Base-by-base conservation (phyloP, 2,888 invertebrate species). In the Drosophila acutilabella region DNA sequence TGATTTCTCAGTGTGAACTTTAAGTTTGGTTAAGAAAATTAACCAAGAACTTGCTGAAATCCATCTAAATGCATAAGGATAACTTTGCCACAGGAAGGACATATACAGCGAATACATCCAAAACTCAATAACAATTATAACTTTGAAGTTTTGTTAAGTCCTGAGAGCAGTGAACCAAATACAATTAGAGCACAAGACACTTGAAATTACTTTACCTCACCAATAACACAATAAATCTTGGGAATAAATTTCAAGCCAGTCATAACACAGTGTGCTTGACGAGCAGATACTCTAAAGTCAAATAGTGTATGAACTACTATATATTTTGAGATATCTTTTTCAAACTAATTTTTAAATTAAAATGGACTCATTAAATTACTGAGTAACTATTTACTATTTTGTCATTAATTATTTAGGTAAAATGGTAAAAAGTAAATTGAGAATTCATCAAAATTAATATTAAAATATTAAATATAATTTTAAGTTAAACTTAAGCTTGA, bases 11-110 rank as follows among this genome's bases (percentile, higher is more conserved):
- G 54, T 48, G 56, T 47, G 14, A 74, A 74, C 47, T 60, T 41
- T 18, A 74, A 74, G 47, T 60, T 41, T n/a, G 36, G 10, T 18
- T 33, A 47, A 58, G 54, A 38, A 64, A 42, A 57, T 64, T 48
- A 53, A 41, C 10, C 13, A 23, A 56, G 16, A 41, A 16, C 36
- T 23, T 23, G 13, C 10, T 18, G 23, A 60, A 61, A 45, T 66
- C 47, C 4, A 18, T 5, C 7, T 13, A 13, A 36, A 36, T 36
- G 13, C 36, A 36, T 36, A 13, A 13, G 13, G 36, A 36, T 36
- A 16, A 48, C 42, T 40, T 30, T 44, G 33, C 30, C 41, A 16
- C 13, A 18, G 13, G 30, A 14, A 18, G 2, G 4, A 41, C 26
- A 41, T 8, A 14, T 11, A 20, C n/a, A 18, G 18, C 1, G 30